These are phyloP conservation scores for Monoplex corrugatus DNA, from an alignment of 2,888 invertebrate genomes.

Conservation along the genomic window DNA sequence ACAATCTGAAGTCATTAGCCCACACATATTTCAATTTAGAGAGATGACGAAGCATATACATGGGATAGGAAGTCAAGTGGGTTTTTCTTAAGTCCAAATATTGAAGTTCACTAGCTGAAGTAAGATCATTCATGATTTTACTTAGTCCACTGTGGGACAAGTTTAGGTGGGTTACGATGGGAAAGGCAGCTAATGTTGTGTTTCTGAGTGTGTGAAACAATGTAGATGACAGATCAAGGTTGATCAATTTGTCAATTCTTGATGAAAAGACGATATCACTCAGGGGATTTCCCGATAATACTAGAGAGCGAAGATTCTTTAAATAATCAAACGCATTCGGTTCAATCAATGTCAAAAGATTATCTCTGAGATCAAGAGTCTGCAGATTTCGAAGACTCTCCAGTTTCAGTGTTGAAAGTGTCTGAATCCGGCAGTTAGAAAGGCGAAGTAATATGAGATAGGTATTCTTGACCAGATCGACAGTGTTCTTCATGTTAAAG, in stretches of 20 bases:
- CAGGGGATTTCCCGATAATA: constrained; percentile 1
- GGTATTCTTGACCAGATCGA: background rate
- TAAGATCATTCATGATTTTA: background rate
- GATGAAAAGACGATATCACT: background rate
- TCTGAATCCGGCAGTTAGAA: background rate
- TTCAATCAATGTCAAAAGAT: background rate
- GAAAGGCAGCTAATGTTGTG: background rate
- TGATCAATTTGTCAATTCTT: background rate
- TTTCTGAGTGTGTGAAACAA: background rate
- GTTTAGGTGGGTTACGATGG: constrained; percentile 34
- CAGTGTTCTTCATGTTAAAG: background rate
- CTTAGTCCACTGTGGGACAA: background rate
- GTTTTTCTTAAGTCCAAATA: constrained; percentile 31
- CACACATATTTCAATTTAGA: background rate
- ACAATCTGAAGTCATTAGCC: constrained; percentile 49
- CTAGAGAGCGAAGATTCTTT: background rate
- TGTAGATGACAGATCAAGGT: background rate
- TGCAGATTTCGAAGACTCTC: background rate
- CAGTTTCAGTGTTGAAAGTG: background rate
- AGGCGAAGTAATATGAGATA: constrained; percentile 43
- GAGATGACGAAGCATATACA: background rate
- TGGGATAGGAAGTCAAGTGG: background rate
- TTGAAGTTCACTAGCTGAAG: background rate
- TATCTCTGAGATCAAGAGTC: background rate
- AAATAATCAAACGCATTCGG: background rate